Base-by-base conservation (phyloP, 2,888 invertebrate species). In the Drosophila subsilvestris region DNA sequence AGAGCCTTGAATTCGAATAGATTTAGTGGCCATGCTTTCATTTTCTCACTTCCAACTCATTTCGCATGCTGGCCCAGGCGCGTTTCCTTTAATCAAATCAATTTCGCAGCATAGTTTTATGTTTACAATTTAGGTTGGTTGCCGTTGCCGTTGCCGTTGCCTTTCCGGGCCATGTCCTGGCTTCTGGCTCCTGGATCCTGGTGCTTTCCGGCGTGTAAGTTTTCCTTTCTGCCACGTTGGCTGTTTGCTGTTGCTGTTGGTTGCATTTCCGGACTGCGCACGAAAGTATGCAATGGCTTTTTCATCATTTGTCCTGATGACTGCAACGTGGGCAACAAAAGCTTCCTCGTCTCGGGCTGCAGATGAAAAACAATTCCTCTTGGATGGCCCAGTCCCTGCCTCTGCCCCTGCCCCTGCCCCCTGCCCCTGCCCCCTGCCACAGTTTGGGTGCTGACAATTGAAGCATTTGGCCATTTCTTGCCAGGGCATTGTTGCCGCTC, bases 51-150 rank as follows among this genome's bases (percentile, higher is more conserved):
- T 45, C 37, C 37, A 66, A 53, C 82, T 83, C 77, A 87, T 87
- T 86, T 87, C 74, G 77, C 65, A 86, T 86, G 81, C 86, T 77
- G 75, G 74, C 63, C 85, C 75, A 83, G 73, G 73, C 75, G 69
- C 56, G 58, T 74, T 74, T 76, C 81, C 77, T 86, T 86, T 86
- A 86, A 86, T 86, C 86, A 86, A 86, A 87, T 86, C 86, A 86
- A 86, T 86, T 87, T 86, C 78, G 75, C 67, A 75, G 81, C 85
- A 87, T 86, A 87, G 88, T 86, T 86, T 86, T 86, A 86, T 87
- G 86, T 74, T 77, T 78, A 86, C 86, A 85, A 80, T 87, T 86
- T 85, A 80, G 86, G 82, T 84, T 87, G 80, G 69, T 62, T 78
- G 25, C 25, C 25, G 22, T 22, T 22, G 22, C 22, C 22, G 25